These are phyloP conservation scores for Octomys mimax DNA, from an alignment of 2,797 vertebrate genomes.

Conservation along the genomic window DNA sequence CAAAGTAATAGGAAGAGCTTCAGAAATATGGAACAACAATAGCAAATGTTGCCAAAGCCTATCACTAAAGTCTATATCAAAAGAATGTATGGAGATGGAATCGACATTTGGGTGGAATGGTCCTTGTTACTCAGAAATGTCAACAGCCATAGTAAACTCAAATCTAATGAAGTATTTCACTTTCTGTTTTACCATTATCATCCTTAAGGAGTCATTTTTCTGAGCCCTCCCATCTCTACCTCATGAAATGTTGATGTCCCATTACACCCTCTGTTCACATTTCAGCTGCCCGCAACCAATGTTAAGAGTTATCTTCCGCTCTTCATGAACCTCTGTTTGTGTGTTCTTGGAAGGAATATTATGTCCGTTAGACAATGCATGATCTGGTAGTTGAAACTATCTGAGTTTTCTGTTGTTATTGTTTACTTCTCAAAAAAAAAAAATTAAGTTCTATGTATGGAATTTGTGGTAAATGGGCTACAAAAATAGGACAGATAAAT, in stretches of 20 bases:
- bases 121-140: background rate
- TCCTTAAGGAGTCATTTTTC: background rate
- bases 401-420: background rate
- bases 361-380: rapidly evolving
- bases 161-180: background rate
- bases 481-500: background rate
- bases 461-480: background rate
- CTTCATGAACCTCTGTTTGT: background rate
- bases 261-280: too few relatives aligned
- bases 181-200: background rate
- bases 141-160: too few relatives aligned
- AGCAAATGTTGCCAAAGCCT: too few relatives aligned
- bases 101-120: background rate
- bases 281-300: background rate
- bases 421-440: background rate
- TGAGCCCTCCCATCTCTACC: background rate
- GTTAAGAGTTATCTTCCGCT: background rate
- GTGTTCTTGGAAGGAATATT: background rate
- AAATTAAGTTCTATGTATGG: background rate
- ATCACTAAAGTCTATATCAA: background rate
- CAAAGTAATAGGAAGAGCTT: background rate
- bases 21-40: background rate
- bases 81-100: background rate
- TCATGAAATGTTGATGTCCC: background rate
- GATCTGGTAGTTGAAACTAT: background rate